These are phyloP conservation scores for Tamandua tetradactyla DNA, from an alignment of 2,797 vertebrate genomes.

Conservation along the genomic window DNA sequence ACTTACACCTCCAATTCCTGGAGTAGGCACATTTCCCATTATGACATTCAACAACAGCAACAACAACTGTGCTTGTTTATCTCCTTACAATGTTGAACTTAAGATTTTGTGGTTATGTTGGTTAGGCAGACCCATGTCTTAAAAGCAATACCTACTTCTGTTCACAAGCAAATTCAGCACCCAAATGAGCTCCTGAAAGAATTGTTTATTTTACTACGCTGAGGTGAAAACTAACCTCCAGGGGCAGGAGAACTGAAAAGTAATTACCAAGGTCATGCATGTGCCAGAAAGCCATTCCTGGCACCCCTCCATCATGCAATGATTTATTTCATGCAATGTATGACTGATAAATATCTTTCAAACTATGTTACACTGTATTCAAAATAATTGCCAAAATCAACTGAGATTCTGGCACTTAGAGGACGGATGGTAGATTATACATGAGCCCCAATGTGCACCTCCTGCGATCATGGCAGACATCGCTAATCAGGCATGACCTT, in stretches of 20 bases:
- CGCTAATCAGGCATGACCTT: neutral
- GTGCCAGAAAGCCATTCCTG: neutral
- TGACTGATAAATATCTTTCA: conserved; percentile 33
- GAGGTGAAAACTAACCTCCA: neutral
- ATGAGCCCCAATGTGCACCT: neutral
- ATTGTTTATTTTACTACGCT: neutral
- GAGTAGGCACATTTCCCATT: neutral
- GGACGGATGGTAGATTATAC: neutral
- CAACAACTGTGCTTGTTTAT: neutral
- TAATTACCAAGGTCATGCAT: neutral
- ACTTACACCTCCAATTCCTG: neutral
- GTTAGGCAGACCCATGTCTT: neutral
- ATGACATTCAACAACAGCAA: conserved; percentile 22
- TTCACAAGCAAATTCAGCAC: conserved; percentile 21
- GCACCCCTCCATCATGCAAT: neutral
- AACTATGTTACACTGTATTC: conserved; percentile 10
- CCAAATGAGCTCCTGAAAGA: neutral
- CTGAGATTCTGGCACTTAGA: neutral
- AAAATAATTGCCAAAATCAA: neutral
- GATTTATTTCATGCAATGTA: neutral
- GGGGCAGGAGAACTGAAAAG: neutral
- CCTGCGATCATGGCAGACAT: neutral
- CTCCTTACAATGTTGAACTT: neutral
- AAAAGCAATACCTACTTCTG: neutral
- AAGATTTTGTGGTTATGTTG: conserved; percentile 7